Conservation (phyloP, 2,797 vertebrate species). For the Halcyon leucocephala region DNA sequence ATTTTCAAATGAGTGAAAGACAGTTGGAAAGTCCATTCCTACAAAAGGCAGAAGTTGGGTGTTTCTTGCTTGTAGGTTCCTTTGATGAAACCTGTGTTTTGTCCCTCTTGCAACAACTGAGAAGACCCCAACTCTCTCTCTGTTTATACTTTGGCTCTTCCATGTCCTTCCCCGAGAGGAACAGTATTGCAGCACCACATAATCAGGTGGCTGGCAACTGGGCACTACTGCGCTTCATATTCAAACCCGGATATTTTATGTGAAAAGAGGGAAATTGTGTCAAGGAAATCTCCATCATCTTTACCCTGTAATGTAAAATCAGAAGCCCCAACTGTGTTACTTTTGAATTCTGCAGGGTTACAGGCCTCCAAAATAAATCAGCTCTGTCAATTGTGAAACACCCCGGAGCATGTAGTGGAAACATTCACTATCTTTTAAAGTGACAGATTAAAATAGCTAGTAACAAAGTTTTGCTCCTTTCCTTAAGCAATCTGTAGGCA, state of each 20-base stretch:
- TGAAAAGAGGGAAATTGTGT: neutral
- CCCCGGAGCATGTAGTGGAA: neutral
- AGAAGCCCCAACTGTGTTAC: neutral
- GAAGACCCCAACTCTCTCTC: neutral
- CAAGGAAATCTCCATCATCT: neutral
- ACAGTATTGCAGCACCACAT: neutral
- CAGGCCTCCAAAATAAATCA: constrained; percentile 30
- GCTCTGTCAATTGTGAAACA: constrained; percentile 11
- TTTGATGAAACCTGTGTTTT: neutral
- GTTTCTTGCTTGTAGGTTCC: neutral
- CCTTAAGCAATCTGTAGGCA: neutral
- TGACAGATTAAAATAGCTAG: constrained; percentile 12
- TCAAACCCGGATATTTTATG: neutral
- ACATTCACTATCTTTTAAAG: constrained; percentile 17
- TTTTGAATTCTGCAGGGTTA: constrained; percentile 29
- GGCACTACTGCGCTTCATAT: neutral
- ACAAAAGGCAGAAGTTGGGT: neutral
- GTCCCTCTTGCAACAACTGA: neutral
- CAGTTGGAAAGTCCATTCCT: neutral
- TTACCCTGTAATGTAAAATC: constrained; percentile 8
- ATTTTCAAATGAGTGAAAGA: neutral
- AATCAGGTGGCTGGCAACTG: neutral
- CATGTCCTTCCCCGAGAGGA: neutral
- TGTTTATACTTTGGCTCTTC: neutral
- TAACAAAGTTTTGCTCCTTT: constrained; percentile 11